These are phyloP conservation scores for Malurus cyaneus DNA, from an alignment of 2,113 vertebrate species.

Conservation along the genomic window DNA sequence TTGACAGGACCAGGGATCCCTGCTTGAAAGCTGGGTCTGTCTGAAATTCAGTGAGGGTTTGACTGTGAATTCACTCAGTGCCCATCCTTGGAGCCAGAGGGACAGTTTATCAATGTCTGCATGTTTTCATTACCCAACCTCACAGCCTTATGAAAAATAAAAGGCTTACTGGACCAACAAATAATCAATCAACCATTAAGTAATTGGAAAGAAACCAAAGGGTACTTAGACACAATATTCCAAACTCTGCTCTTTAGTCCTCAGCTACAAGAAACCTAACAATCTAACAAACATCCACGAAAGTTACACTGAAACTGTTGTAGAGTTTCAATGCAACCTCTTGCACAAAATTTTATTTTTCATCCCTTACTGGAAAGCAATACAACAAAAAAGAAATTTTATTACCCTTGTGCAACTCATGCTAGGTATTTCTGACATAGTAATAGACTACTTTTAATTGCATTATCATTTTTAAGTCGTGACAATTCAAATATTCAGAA, in stretches of 20 bases:
- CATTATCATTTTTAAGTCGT: background rate
- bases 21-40: fast-evolving
- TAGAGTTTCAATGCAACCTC: background rate
- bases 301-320: background rate
- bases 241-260: background rate
- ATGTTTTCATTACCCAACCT: background rate
- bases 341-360: background rate
- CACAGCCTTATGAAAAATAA: background rate
- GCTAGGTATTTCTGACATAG: background rate
- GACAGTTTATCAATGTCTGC: background rate
- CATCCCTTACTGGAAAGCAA: background rate
- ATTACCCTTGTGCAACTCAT: background rate
- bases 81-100: background rate
- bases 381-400: slow-evolving; percentile 13
- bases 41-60: background rate
- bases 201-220: background rate
- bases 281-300: background rate
- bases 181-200: background rate
- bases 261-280: background rate
- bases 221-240: background rate
- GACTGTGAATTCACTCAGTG: fast-evolving
- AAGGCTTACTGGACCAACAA: slow-evolving; percentile 1
- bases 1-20: background rate
- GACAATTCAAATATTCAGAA: slow-evolving; percentile 18
- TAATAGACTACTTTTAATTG: slow-evolving; percentile 13